Evolutionary conservation across 2,113 vertebrate genomes (phyloP).

Genomic region (Alexandromys fortis): DNA sequence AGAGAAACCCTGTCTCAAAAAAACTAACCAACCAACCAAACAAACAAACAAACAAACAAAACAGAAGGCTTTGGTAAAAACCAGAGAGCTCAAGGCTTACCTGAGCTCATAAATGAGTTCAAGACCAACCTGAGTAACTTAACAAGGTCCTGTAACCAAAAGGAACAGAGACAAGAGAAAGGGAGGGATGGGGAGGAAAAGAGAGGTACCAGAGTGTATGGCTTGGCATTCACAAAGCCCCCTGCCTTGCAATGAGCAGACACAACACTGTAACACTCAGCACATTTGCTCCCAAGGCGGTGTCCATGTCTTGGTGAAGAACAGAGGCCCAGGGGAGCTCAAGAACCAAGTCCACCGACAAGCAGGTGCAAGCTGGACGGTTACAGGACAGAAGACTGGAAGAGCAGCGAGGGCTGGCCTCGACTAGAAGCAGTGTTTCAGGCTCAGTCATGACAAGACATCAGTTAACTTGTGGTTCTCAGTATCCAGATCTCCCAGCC

Average conservation of each 20-base stretch:
- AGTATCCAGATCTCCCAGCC: not conserved
- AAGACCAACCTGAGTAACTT: too few species aligned
- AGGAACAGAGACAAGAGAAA: not conserved
- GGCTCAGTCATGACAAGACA: not conserved
- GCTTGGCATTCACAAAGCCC: not conserved
- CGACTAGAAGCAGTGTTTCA: not conserved
- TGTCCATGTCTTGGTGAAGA: not conserved
- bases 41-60: too few species aligned
- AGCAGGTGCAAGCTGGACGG: rapidly evolving
- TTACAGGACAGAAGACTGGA: rapidly evolving
- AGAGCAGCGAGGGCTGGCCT: too few species aligned
- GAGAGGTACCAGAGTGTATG: not conserved
- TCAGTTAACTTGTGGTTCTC: not conserved
- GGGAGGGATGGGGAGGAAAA: too few species aligned
- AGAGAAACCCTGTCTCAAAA: too few species aligned
- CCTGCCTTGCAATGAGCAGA: not conserved
- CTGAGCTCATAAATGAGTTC: not conserved
- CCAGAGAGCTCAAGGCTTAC: not conserved
- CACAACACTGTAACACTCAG: not conserved
- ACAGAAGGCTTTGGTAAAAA: not conserved
- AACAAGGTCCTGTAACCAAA: not conserved
- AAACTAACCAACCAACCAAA: too few species aligned
- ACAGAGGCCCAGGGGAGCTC: not conserved
- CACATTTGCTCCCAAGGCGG: not conserved
- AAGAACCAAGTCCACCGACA: rapidly evolving